Evolutionary conservation across 2,888 invertebrate species (phyloP).

Genomic region (Horisme vitalbata): DNA sequence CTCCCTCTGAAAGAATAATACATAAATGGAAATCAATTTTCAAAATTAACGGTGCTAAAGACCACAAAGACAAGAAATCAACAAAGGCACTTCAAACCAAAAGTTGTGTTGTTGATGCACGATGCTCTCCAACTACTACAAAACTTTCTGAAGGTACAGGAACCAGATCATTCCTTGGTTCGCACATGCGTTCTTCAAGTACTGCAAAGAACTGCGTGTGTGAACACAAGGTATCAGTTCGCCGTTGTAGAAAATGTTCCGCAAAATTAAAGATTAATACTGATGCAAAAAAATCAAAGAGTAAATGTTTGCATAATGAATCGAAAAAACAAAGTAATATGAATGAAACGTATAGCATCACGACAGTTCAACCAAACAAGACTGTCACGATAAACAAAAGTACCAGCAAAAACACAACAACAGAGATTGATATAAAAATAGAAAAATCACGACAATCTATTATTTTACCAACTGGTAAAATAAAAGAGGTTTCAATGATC

Average conservation of each 20-base stretch:
- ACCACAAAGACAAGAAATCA: no score
- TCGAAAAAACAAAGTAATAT: constrained; percentile 6
- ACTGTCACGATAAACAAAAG: constrained; percentile 24
- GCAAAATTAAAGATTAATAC: no score
- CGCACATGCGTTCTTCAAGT: background rate
- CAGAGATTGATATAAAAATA: constrained; percentile 9
- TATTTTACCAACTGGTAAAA: background rate
- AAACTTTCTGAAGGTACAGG: background rate
- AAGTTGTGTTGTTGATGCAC: background rate
- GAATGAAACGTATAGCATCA: constrained; percentile 16
- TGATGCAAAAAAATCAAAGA: background rate
- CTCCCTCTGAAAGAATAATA: background rate
- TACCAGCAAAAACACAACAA: background rate
- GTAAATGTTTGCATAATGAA: constrained; percentile 8
- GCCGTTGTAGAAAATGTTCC: no score
- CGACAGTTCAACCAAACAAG: constrained; percentile 22
- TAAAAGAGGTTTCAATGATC: background rate
- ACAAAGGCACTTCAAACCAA: no score
- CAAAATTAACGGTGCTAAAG: no score
- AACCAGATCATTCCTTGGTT: background rate
- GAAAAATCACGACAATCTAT: background rate
- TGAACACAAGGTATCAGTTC: no score
- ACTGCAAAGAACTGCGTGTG: no score
- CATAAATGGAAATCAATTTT: no score
- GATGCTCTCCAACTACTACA: background rate